Evolutionary conservation across 2,797 vertebrate species (phyloP), one percentile per base, ranked within the genome.

Genomic region (Okamejei kenojei): DNA sequence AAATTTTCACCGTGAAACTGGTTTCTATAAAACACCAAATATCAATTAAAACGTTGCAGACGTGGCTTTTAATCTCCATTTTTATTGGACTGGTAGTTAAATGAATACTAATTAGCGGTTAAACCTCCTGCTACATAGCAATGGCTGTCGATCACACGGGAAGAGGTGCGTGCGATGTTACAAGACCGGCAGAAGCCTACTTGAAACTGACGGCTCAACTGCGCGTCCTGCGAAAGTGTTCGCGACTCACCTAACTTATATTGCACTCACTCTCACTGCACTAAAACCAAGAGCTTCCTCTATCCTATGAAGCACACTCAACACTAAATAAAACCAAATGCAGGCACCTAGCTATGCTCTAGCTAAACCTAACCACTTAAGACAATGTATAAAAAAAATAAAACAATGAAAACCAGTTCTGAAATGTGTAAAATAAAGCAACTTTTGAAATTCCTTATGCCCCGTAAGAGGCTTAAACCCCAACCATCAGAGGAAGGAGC

Each of bases 1-100:
- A 92, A 4, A n/a, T 54, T 76, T 92, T 76, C 90, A 92, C 63
- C n/a, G 84, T 88, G 84, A 68, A 88, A 92, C 71, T 76, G 65
- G 71, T 92, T 92, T 92, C 90, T 92, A 92, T 92, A 92, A 88
- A 68, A 92, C 71, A 92, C 73, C 71, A 92, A 92, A 76, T 58
- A 58, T 71, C 90, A 92, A 92, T 92, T 74, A 92, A 92, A 74
- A 58, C 23, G 23, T 74, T 92, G 58, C 71, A 92, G 90, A 58
- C 90, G 73, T 54, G 68, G 26, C 35, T 73, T 92, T 74, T 76
- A 54, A 92, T 54, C 38, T 76, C 35, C 35, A 4, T 92, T 92
- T 54, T 92, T 92, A 92, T 92, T 92, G 26, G 84, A 35, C 84
- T 88, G 61, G 6, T 92, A 73, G 23, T 76, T 76, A 76, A 65